Percentiles rank a stretch among this genome's conserved stretches.
These are phyloP conservation scores for Ctenicera cuprea DNA, from an alignment of 2,888 invertebrate genomes.

Conservation along the genomic window DNA sequence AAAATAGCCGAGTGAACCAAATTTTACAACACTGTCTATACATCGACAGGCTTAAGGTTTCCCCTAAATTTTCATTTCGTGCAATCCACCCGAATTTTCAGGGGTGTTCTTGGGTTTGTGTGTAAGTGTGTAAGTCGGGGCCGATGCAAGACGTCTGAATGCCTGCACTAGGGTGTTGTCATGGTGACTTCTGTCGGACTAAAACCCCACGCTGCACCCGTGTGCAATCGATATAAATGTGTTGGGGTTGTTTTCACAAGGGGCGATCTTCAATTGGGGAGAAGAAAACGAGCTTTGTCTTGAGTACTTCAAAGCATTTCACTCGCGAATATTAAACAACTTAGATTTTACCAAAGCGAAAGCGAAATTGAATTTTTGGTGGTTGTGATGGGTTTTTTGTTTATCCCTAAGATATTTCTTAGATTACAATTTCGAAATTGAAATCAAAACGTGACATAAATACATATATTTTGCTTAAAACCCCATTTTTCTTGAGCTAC, in stretches of 20 bases:
- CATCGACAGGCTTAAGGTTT: neutral
- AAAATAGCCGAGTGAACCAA: neutral
- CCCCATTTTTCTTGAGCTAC: too few relatives aligned
- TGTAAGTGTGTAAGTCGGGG: conserved; percentile 54
- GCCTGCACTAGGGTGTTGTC: conserved; percentile 71
- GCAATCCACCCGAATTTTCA: neutral
- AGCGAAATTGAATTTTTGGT: neutral
- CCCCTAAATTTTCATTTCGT: conserved; percentile 1
- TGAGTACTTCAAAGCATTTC: conserved; percentile 17
- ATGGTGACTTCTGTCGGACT: conserved; percentile 67
- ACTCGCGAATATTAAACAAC: conserved; percentile 20
- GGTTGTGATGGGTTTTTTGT: neutral
- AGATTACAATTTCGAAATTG: too few relatives aligned
- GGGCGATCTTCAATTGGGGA: conserved; percentile 55
- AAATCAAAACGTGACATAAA: too few relatives aligned
- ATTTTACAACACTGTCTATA: conserved; percentile 16
- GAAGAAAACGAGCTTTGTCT: conserved; percentile 54
- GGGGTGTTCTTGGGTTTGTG: conserved; percentile 44
- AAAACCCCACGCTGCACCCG: conserved; percentile 60
- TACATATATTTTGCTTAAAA: too few relatives aligned
- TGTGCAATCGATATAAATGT: conserved; percentile 61
- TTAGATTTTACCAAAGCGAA: conserved; percentile 4
- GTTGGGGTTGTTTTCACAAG: conserved; percentile 53
- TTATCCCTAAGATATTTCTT: too few relatives aligned
- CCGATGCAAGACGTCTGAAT: conserved; percentile 68